Evolutionary conservation across 1,140 invertebrate species (phyloP), one percentile per base, ranked within the genome.

Genomic region (Danaus melanippus): DNA sequence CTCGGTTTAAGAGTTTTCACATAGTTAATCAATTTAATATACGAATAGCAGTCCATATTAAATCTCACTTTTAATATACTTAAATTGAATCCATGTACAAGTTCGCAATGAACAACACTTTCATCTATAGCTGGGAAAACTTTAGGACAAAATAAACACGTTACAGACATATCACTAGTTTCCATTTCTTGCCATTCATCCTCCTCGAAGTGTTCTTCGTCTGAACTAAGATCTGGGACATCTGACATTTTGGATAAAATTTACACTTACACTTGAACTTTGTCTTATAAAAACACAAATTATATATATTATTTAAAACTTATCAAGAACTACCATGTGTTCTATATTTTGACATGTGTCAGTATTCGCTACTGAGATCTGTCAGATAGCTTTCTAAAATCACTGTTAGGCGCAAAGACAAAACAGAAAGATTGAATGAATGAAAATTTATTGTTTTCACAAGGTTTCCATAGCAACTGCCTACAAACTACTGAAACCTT

Each of bases 21-120:
- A 71, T 92, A 98, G 87, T 97, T 97, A 10, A 97, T 92, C 63
- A 97, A 85, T 79, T 95, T 96, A 12, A 97, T 96, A 64, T 93
- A 97, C 0, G 91, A 92, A 81, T 96, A 95, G 68, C 92, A 92
- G 74, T 97, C 95, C 88, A 97, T 91, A 56, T 89, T 89, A 69
- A 92, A 91, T 64, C 90, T 93, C 0, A 77, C 73, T 78, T 93
- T 93, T 42, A 95, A 87, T 12, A 84, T 74, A 10, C 87, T 74
- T 15, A 97, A 88, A 79, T 93, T 90, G 71, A 97, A 93, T 48
- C 88, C 88, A 70, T 97, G 95, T 10, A 71, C 74, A 10, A 63
- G 69, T 56, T 88, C 84, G 60, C 91, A 89, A 63, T 92, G 91
- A 17, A 85, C 79, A 45, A 92, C 76, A 21, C 89, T 90, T 55